Conservation (phyloP, 2,888 invertebrate genomes). For the Steinernema scapterisci region DNA sequence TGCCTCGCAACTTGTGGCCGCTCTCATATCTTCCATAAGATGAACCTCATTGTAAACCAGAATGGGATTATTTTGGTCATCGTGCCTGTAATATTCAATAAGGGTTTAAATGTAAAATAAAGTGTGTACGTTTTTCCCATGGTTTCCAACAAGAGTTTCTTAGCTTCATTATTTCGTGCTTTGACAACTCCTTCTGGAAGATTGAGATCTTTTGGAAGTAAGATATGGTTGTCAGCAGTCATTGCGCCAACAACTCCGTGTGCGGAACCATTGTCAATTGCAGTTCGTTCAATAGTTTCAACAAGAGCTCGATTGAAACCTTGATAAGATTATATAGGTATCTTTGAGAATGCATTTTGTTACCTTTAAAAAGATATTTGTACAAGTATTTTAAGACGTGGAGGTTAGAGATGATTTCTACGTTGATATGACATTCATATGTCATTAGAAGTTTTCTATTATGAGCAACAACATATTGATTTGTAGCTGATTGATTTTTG, state of each 20-base stretch:
- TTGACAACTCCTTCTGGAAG: background rate
- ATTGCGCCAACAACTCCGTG: background rate
- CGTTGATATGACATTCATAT: conserved; percentile 2
- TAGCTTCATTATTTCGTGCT: background rate
- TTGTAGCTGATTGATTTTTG: background rate
- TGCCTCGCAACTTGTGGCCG: conserved; percentile 37
- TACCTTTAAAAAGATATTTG: conserved; percentile 17
- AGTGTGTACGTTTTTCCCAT: background rate
- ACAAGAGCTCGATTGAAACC: conserved; percentile 9
- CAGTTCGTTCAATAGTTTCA: conserved; percentile 18
- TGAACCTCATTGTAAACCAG: conserved; percentile 36
- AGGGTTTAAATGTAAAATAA: background rate
- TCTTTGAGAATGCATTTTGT: background rate
- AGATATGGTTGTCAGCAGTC: background rate
- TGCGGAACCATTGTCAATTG: conserved; percentile 3
- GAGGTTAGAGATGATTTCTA: conserved; percentile 14
- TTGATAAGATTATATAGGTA: background rate
- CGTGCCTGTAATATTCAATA: background rate
- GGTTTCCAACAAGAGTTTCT: background rate
- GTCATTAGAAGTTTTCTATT: background rate
- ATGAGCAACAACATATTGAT: conserved; percentile 1
- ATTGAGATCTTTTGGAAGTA: background rate
- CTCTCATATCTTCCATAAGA: conserved; percentile 33
- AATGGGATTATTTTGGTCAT: background rate
- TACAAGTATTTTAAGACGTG: conserved; percentile 14